phyloP scores from a whole-genome alignment of 2,113 vertebrate species.

The Donacobius atricapilla region DNA sequence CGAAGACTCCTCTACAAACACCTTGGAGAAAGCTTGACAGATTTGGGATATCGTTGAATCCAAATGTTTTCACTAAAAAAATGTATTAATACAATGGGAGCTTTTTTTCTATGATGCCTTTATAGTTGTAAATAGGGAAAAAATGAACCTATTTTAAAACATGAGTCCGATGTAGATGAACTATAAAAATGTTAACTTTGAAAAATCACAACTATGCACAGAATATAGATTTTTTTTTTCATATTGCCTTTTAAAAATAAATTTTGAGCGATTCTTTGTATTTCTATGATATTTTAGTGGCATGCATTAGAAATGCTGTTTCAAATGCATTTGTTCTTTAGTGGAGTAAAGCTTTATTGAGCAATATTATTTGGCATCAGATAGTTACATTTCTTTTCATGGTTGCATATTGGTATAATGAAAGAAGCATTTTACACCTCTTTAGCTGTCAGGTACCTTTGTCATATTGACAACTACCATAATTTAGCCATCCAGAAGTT shows the following conservation, averaged over 20 bases:
- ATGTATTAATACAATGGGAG: neutral
- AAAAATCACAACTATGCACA: neutral
- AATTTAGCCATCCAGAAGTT: conserved; percentile 2
- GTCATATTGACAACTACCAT: neutral
- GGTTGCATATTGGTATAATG: neutral
- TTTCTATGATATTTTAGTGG: neutral
- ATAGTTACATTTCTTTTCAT: neutral
- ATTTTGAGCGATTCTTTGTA: neutral
- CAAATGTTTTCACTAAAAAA: neutral
- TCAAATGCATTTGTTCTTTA: neutral
- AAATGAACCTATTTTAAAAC: neutral
- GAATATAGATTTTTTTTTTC: neutral
- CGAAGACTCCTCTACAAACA: neutral
- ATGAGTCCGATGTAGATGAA: neutral
- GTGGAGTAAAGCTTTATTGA: neutral
- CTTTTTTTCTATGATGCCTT: neutral
- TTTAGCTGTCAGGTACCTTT: conserved; percentile 21
- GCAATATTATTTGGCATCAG: neutral
- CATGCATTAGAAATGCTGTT: neutral
- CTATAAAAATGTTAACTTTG: neutral
- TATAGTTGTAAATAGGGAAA: neutral
- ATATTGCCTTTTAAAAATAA: neutral
- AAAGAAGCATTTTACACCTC: conserved; percentile 36
- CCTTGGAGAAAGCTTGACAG: neutral
- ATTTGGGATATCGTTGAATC: neutral